Base-by-base conservation (phyloP, 1,140 invertebrate genomes). In the Drosophila lowei region DNA sequence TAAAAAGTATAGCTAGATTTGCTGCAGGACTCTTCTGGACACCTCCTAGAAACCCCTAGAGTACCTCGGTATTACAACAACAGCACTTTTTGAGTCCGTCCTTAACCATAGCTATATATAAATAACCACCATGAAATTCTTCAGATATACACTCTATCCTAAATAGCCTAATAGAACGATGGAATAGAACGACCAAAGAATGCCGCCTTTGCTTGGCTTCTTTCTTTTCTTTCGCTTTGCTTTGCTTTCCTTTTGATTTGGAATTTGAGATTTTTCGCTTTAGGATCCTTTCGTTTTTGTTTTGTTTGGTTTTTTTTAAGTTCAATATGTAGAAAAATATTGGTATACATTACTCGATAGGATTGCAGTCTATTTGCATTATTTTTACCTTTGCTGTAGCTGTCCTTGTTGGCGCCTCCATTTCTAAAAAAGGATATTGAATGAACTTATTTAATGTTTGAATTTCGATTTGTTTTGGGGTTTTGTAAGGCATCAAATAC, bases 321-420 rank as follows among this genome's bases (percentile, higher is more conserved):
- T 77, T 63, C 58, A 76, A 77, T 76, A 84, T 75, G 80, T 80
- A 90, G 77, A 79, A 78, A 90, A 90, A 81, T 74, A 84, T 79
- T 77, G 62, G 77, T 79, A 89, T 90, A 90, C 88, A 80, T 90
- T 90, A 90, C 88, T 88, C 83, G 88, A 83, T 86, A 75, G 72
- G 50, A 50, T 75, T 72, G 88, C 79, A 90, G 80, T 72, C 44
- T 42, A 53, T 60, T 90, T 90, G 88, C 84, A 89, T 84, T 84
- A 79, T 94, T 95, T 95, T 96, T 96, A 96, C 95, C 95, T 96
- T 96, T 96, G 93, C 95, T 95, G 95, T 93, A 96, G 95, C 94
- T 95, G 95, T 95, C 95, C 93, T 94, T 94, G 93, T 94, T 94
- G 94, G 94, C 94, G 94, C 95, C 94, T 94, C 95, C 95, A 94